Conservation (phyloP, 2,797 vertebrate genomes). For the Rhynchotus rufescens region DNA sequence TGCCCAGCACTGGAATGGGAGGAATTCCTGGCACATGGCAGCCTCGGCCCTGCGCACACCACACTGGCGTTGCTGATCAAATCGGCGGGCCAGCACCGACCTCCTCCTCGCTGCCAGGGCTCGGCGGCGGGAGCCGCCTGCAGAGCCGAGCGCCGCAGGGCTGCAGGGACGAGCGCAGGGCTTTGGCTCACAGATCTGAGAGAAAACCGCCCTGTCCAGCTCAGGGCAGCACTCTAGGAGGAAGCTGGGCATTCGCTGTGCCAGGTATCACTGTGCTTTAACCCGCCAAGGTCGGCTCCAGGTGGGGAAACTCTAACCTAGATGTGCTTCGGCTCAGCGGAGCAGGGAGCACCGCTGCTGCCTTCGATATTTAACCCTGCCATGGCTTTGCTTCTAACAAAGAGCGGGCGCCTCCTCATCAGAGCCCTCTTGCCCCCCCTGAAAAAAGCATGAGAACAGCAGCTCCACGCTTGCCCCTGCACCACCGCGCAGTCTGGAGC, state of each 20-base stretch:
- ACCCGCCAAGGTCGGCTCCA: not conserved
- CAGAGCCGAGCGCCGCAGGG: not conserved
- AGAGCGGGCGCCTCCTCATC: not conserved
- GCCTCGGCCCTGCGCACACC: not conserved
- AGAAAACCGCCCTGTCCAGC: not conserved
- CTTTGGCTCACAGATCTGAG: not conserved
- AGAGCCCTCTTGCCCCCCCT: not conserved
- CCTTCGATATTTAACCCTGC: not conserved
- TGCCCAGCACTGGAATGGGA: conserved; percentile 41
- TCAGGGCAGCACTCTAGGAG: not conserved
- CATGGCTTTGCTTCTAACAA: too few relatives aligned
- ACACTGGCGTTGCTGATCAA: not conserved
- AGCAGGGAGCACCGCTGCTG: not conserved
- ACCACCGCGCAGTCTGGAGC: not conserved
- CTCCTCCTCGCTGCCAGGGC: not conserved
- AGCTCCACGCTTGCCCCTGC: too few relatives aligned
- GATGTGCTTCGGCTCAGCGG: not conserved
- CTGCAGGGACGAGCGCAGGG: not conserved
- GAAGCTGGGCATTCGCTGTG: not conserved
- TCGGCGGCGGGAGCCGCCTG: not conserved
- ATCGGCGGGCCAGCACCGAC: not conserved
- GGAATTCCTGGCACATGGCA: conserved; percentile 32
- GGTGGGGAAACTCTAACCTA: not conserved
- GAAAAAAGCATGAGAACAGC: not conserved
- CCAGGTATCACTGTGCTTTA: too few relatives aligned